Evolutionary conservation across 1,140 invertebrate species (phyloP).

Genomic region (Achatina immaculata): DNA sequence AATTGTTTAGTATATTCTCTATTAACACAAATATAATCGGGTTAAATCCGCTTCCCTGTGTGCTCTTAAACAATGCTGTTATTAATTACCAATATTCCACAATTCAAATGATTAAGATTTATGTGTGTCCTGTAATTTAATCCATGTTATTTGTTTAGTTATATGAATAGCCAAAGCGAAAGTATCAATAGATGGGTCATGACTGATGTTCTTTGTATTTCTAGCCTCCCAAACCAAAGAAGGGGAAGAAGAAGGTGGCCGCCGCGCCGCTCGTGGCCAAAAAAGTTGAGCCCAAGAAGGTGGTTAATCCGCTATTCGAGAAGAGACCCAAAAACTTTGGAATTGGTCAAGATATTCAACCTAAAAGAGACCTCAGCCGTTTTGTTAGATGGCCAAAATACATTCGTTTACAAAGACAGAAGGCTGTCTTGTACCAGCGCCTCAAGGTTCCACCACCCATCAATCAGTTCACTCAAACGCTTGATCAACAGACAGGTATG

Average conservation of each 20-base stretch:
- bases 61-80: too few species aligned
- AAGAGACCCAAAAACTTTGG: constrained; percentile 97
- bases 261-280: constrained; percentile 91
- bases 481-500: constrained; percentile 92
- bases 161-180: too few species aligned
- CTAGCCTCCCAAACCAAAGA: constrained; percentile 73
- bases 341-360: constrained; percentile 99
- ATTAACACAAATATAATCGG: too few species aligned
- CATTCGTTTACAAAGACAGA: constrained; percentile 97
- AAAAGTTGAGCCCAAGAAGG: constrained; percentile 88
- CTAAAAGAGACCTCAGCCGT: constrained; percentile 94
- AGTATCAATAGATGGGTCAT: too few species aligned
- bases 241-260: constrained; percentile 93
- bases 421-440: constrained; percentile 93
- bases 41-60: too few species aligned
- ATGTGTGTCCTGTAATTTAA: too few species aligned
- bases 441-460: constrained; percentile 99
- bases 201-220: too few species aligned
- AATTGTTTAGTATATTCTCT: too few species aligned
- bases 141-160: too few species aligned
- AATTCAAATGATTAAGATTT: too few species aligned
- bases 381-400: constrained; percentile 99
- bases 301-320: constrained; percentile 97
- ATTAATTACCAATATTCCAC: too few species aligned
- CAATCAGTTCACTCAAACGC: constrained; percentile 92